phyloP scores from a whole-genome alignment of 2,888 invertebrate species.

The Eupithecia pulchellata region DNA sequence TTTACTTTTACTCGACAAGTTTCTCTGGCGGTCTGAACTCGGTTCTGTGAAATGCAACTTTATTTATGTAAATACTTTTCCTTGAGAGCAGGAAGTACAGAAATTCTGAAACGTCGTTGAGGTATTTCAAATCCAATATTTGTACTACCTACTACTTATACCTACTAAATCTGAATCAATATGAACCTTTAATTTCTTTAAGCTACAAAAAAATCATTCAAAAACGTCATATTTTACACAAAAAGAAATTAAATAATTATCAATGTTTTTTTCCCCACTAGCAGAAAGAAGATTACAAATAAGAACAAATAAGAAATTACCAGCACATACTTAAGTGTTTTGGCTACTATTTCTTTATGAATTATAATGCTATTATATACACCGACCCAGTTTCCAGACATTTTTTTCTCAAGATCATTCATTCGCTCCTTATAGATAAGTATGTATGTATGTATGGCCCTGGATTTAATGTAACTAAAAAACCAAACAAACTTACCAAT shows the following conservation, averaged over 20 bases:
- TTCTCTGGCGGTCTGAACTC: not conserved
- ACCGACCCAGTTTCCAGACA: not conserved
- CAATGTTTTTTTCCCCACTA: not conserved
- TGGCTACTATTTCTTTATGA: too few relatives aligned
- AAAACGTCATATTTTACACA: not conserved
- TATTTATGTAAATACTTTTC: slow-evolving; percentile 3
- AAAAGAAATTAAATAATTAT: too few relatives aligned
- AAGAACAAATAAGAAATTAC: not conserved
- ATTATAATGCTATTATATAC: too few relatives aligned
- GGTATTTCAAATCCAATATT: not conserved
- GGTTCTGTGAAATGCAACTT: not conserved
- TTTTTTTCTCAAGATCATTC: not conserved
- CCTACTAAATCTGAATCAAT: too few relatives aligned
- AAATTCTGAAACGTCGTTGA: not conserved
- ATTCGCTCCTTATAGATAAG: not conserved
- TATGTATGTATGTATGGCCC: not conserved
- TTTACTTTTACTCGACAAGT: slow-evolving; percentile 1
- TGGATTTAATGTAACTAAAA: not conserved
- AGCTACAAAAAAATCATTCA: too few relatives aligned
- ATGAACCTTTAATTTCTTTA: too few relatives aligned
- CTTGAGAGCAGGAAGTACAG: not conserved
- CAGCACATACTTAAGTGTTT: not conserved
- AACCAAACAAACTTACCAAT: not conserved
- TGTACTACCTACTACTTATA: not conserved
- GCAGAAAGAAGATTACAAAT: not conserved